Percentiles rank a stretch among this genome's conserved stretches.
These are phyloP conservation scores for Marmota monax DNA, from an alignment of 2,113 vertebrate genomes.

Conservation along the genomic window DNA sequence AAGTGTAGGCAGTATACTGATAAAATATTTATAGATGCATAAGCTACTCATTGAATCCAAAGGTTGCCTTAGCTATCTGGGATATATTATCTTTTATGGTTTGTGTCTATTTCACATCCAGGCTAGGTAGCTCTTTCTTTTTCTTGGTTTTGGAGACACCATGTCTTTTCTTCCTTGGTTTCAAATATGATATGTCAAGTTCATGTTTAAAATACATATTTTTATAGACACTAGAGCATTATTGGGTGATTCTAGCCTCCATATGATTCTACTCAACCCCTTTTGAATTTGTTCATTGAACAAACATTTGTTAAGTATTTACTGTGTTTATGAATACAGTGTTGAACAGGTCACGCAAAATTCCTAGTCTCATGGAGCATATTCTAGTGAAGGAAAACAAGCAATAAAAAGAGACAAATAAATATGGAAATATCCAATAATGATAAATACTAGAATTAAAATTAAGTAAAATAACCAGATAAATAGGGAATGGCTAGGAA, in stretches of 20 bases:
- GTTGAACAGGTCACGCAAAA: not conserved
- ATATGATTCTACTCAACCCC: not conserved
- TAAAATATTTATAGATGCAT: not conserved
- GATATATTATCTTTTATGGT: not conserved
- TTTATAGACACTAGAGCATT: not conserved
- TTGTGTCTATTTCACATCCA: not conserved
- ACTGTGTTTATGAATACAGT: not conserved
- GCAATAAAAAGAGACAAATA: not conserved
- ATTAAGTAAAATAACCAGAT: not conserved
- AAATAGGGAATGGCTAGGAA: not conserved
- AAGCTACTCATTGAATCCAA: not conserved
- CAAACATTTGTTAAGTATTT: not conserved
- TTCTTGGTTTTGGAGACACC: not conserved
- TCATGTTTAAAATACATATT: constrained; percentile 37
- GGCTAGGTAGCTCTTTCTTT: not conserved
- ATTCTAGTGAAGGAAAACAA: not conserved
- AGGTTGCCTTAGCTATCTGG: not conserved
- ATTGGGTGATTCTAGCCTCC: not conserved
- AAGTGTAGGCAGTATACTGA: not conserved
- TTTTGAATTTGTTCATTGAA: not conserved
- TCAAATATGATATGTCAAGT: not conserved
- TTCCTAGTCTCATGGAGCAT: not conserved
- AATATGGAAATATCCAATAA: not conserved
- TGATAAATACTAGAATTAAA: constrained; percentile 23
- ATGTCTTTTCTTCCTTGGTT: not conserved